phyloP scores from a whole-genome alignment of 2,888 invertebrate species.

The Cosmia trapezina region DNA sequence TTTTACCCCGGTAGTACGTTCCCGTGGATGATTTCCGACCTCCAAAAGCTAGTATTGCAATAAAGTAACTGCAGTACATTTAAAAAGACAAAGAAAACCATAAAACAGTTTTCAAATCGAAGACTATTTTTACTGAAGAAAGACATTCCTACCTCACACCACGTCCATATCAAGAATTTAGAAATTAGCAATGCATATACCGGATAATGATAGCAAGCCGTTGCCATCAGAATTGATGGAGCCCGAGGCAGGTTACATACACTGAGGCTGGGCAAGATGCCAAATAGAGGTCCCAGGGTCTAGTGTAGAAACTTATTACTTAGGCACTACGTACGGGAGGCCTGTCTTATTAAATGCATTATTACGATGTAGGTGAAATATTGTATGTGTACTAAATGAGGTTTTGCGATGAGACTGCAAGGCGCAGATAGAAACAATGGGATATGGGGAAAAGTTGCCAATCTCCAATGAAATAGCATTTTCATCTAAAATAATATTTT shows the following conservation, averaged over 20 bases:
- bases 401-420: not conserved
- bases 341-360: slow-evolving; percentile 63
- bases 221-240: slow-evolving; percentile 64
- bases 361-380: slow-evolving; percentile 54
- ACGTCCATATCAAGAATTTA: slow-evolving; percentile 35
- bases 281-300: slow-evolving; percentile 58
- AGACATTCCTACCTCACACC: no score
- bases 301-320: slow-evolving; percentile 61
- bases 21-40: no score
- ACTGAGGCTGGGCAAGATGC: slow-evolving; percentile 57
- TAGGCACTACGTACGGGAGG: slow-evolving; percentile 34
- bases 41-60: not conserved
- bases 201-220: slow-evolving; percentile 63
- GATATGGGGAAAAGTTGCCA: no score
- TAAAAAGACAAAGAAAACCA: not conserved
- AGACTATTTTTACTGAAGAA: not conserved
- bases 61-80: not conserved
- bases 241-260: slow-evolving; percentile 58
- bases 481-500: not conserved
- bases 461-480: not conserved
- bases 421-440: not conserved
- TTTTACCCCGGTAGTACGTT: no score
- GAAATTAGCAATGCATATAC: slow-evolving; percentile 57
- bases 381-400: slow-evolving; percentile 1
- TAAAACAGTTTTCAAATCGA: not conserved